These are phyloP conservation scores for Salvelinus sp. DNA, from an alignment of 2,113 vertebrate genomes.

Conservation along the genomic window DNA sequence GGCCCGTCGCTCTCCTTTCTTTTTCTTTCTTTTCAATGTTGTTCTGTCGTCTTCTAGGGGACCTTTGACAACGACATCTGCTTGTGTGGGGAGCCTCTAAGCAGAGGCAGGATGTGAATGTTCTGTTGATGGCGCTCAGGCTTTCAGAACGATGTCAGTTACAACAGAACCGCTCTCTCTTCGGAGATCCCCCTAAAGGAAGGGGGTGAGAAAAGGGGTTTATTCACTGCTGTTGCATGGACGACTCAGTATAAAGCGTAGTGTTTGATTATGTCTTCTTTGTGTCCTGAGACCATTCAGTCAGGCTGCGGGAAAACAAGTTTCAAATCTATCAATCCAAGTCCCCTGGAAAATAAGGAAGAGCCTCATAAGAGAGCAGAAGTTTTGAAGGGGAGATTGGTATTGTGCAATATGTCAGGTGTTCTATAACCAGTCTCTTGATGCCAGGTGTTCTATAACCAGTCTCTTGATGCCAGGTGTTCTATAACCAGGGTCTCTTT, in stretches of 20 bases:
- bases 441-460: too few relatives aligned
- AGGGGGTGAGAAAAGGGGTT: constrained; percentile 47
- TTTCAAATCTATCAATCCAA: constrained; percentile 39
- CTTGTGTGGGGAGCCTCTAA: constrained; percentile 69
- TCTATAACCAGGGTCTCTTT: too few relatives aligned
- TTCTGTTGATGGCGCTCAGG: constrained; percentile 63
- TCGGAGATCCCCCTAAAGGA: constrained; percentile 64
- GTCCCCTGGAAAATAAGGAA: constrained; percentile 25
- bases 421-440: not conserved
- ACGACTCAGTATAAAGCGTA: constrained; percentile 52
- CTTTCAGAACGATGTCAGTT: constrained; percentile 73
- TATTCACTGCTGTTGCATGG: constrained; percentile 63
- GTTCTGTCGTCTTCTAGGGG: constrained; percentile 50
- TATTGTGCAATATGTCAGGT: constrained; percentile 28
- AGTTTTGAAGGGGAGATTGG: constrained; percentile 31
- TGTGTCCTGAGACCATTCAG: constrained; percentile 66
- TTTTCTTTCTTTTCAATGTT: constrained; percentile 49
- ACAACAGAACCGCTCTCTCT: constrained; percentile 63
- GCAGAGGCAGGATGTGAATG: constrained; percentile 66
- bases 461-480: too few relatives aligned
- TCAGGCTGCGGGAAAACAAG: constrained; percentile 57
- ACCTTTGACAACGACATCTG: constrained; percentile 77
- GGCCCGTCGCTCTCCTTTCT: constrained; percentile 44
- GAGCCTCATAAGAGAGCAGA: constrained; percentile 45
- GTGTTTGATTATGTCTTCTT: constrained; percentile 60